Base-by-base conservation (phyloP, 2,888 invertebrate species). In the Idaea aversata region DNA sequence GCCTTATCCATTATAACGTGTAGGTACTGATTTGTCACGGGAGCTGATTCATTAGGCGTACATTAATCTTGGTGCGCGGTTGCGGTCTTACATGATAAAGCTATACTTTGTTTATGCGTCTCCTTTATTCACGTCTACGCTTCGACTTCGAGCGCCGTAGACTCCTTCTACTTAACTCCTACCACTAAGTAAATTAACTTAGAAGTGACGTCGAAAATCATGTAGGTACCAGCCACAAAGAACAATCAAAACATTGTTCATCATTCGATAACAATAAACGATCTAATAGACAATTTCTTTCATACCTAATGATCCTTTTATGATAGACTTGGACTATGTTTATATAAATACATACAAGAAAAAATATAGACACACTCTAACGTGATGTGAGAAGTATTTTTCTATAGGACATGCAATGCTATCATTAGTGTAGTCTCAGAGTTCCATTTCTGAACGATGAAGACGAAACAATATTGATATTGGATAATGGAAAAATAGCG, bases 381-480 rank as follows among this genome's bases (percentile, higher is more conserved):
- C 57, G 10, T 25, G 67, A 65, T 63, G 59, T 59, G 64, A 64
- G 59, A 71, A 66, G 62, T 71, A 68, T 63, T 73, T 71, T 75
- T 73, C 65, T 75, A 77, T 80, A 80, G 82, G 77, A 84, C 88
- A 88, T 88, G 87, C 87, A 82, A 91, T 88, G 79, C 82, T 80
- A 86, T 88, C 90, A 89, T 91, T 91, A 91, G 84, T 79, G 77
- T 77, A 81, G 81, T 85, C 85, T 87, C 79, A 75, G 81, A 84
- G 80, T 83, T 86, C 78, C 77, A 86, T 87, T 88, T 82, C 84
- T 81, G 83, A 84, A 78, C 84, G 86, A 88, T 87, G 90, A 88
- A 90, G 89, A 90, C 88, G 84, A 87, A 90, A 88, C 86, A 90
- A 89, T 91, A 91, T 91, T 91, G 90, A 89, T 91, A 90, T 89